phyloP scores from a whole-genome alignment of 2,888 invertebrate genomes.

The Stegana nigrithorax region DNA sequence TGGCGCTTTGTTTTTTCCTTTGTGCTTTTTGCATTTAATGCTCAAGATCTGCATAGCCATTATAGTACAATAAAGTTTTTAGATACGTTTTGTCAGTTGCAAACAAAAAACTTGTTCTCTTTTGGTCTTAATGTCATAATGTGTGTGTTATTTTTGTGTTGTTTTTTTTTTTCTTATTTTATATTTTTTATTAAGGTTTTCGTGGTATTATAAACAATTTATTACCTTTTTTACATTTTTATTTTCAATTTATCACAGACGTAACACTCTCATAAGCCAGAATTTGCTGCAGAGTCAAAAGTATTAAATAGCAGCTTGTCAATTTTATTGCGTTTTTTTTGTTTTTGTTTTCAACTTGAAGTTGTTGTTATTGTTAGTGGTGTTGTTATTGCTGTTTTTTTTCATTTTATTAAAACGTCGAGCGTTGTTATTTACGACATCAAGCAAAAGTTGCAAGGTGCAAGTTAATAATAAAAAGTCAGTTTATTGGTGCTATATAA shows the following conservation, averaged over 20 bases:
- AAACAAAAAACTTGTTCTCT: neutral
- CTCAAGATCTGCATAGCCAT: no score
- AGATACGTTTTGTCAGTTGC: no score
- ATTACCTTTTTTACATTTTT: conserved; percentile 8
- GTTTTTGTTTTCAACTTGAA: no score
- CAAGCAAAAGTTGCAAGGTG: conserved; percentile 58
- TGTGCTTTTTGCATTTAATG: no score
- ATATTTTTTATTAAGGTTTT: neutral
- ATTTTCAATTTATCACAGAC: conserved; percentile 14
- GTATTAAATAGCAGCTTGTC: conserved; percentile 46
- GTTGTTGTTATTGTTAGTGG: conserved; percentile 26
- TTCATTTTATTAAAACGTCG: conserved; percentile 43
- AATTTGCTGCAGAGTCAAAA: neutral
- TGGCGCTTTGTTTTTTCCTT: no score
- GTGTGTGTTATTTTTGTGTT: neutral
- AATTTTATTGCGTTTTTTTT: conserved; percentile 58
- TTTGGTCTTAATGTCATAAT: neutral
- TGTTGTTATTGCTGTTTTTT: conserved; percentile 15
- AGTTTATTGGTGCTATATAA: conserved; percentile 9
- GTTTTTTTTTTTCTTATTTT: neutral
- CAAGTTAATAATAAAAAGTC: conserved; percentile 42
- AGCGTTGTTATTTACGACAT: conserved; percentile 53
- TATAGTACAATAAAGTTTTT: no score
- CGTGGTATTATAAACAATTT: conserved; percentile 12
- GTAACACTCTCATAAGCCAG: neutral